These are phyloP conservation scores for Seriola rivoliana DNA, from an alignment of 2,113 vertebrate species.

Conservation along the genomic window DNA sequence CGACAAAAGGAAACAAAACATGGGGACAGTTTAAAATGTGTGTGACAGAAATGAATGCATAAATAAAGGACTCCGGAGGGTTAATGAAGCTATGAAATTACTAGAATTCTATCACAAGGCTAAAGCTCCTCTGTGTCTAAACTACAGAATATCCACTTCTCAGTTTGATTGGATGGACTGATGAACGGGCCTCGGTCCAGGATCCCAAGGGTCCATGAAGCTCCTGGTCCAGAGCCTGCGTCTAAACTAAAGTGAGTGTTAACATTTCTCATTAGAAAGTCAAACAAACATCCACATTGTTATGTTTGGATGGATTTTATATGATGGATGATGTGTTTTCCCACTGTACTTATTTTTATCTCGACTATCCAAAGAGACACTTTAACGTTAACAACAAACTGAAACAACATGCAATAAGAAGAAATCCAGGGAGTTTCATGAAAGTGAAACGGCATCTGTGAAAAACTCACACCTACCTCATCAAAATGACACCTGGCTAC, in stretches of 20 bases:
- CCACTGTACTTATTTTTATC: neutral
- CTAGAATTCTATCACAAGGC: no score
- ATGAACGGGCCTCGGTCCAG: neutral
- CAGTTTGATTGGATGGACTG: neutral
- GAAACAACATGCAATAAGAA: neutral
- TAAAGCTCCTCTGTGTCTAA: no score
- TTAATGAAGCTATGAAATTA: no score
- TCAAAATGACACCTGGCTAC: slow-evolving; percentile 22
- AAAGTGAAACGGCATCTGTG: slow-evolving; percentile 10
- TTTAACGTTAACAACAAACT: neutral
- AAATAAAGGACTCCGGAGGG: no score
- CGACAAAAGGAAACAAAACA: no score
- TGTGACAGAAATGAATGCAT: no score
- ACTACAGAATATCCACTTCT: no score
- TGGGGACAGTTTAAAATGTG: no score
- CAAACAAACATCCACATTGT: neutral
- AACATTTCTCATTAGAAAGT: neutral
- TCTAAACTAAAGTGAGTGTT: neutral
- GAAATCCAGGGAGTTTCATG: slow-evolving; percentile 1
- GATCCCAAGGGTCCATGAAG: neutral
- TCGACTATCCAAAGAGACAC: neutral
- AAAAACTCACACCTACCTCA: slow-evolving; percentile 21
- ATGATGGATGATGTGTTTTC: neutral
- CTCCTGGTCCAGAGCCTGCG: neutral
- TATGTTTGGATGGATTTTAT: neutral